Evolutionary conservation across 2,888 invertebrate species (phyloP).

Genomic region (Ctenicera cuprea): DNA sequence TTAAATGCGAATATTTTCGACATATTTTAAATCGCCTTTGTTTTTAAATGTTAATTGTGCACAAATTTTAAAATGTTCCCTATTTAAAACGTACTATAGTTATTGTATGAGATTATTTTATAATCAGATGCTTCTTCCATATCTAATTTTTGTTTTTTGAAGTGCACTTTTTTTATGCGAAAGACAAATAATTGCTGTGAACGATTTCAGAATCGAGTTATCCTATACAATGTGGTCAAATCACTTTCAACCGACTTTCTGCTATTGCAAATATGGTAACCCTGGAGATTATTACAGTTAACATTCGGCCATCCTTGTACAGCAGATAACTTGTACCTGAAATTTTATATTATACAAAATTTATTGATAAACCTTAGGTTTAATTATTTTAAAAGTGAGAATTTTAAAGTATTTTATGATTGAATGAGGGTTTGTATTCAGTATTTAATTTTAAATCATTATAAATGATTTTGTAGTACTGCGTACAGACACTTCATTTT

Average conservation of each 20-base stretch:
- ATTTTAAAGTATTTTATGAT: conserved; percentile 50
- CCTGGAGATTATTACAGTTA: background rate
- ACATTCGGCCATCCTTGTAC: conserved; percentile 21
- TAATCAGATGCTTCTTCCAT: conserved; percentile 33
- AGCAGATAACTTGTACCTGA: conserved; percentile 38
- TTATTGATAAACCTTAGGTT: conserved; percentile 50
- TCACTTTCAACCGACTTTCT: background rate
- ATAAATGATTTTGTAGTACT: conserved; percentile 36
- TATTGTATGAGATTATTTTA: background rate
- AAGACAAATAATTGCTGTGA: conserved; percentile 55
- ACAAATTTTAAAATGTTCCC: conserved; percentile 25
- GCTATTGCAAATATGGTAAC: background rate
- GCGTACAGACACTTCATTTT: conserved; percentile 34
- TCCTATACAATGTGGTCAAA: conserved; percentile 13
- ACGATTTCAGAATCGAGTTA: conserved; percentile 44
- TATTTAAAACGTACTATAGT: conserved; percentile 21
- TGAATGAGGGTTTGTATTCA: conserved; percentile 39
- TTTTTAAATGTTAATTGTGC: conserved; percentile 29
- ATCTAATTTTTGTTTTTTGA: conserved; percentile 42
- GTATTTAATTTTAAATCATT: conserved; percentile 27
- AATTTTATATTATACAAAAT: conserved; percentile 46
- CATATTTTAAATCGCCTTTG: conserved; percentile 24
- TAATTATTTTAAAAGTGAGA: conserved; percentile 53
- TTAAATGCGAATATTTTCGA: conserved; percentile 44
- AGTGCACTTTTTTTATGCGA: conserved; percentile 49